Conservation (phyloP, 2,113 vertebrate species). For the Engraulis encrasicolus region DNA sequence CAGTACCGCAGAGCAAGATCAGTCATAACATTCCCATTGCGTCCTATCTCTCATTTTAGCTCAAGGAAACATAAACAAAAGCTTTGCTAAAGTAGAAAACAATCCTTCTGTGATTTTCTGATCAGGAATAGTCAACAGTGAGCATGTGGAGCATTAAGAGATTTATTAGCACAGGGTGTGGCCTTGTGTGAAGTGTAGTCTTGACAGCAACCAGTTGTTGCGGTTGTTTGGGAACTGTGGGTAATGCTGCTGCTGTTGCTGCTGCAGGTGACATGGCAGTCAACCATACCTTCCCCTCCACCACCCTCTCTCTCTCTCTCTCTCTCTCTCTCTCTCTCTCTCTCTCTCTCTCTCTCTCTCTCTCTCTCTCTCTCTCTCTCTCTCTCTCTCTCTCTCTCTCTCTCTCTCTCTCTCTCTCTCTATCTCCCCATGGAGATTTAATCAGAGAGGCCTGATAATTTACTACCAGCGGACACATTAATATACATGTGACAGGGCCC, state of each 20-base stretch:
- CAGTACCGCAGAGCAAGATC: neutral
- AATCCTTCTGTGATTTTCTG: neutral
- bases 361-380: no score
- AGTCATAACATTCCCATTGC: neutral
- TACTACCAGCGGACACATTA: slow-evolving; percentile 8
- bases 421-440: neutral
- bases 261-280: neutral
- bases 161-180: neutral
- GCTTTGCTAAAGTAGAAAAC: neutral
- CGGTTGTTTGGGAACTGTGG: neutral
- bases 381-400: no score
- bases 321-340: no score
- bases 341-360: no score
- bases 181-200: neutral
- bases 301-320: no score
- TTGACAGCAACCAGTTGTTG: neutral
- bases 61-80: neutral
- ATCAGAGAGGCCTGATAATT: slow-evolving; percentile 10
- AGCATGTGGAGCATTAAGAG: neutral
- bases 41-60: neutral
- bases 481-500: neutral
- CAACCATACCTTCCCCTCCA: neutral
- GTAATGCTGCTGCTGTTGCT: neutral
- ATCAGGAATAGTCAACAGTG: neutral
- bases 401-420: no score